These are phyloP conservation scores for Venturia canescens DNA, from an alignment of 1,140 invertebrate species.

Conservation along the genomic window DNA sequence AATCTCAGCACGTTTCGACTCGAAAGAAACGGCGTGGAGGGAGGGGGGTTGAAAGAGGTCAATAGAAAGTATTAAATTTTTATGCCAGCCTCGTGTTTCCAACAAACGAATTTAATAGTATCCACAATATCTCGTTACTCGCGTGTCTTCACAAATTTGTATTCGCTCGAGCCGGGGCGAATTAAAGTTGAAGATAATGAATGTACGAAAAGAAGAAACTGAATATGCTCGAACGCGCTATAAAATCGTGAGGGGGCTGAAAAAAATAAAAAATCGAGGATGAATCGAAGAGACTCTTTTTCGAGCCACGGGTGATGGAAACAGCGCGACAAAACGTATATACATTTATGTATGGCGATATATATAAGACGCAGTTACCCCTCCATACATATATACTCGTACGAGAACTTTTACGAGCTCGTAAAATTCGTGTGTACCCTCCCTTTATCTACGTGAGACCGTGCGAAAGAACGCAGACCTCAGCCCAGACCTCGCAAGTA, in stretches of 20 bases:
- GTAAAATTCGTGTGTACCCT: slow-evolving; percentile 60
- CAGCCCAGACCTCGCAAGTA: slow-evolving; percentile 20
- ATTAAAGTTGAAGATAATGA: slow-evolving; percentile 1
- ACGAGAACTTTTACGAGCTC: slow-evolving; percentile 62
- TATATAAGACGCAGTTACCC: background rate
- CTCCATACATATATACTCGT: background rate
- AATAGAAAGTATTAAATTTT: background rate
- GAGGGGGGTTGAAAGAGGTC: too few relatives aligned
- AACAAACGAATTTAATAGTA: too few relatives aligned
- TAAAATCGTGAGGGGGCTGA: background rate
- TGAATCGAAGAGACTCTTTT: background rate
- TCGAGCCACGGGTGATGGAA: background rate
- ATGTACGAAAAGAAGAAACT: slow-evolving; percentile 1
- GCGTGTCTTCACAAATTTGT: too few relatives aligned
- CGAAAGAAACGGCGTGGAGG: too few relatives aligned
- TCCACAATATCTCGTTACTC: too few relatives aligned
- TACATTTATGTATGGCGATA: background rate
- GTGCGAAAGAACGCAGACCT: slow-evolving; percentile 35
- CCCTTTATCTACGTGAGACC: slow-evolving; percentile 64
- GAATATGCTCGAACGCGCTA: background rate
- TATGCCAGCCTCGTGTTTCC: too few relatives aligned
- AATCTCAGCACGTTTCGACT: too few relatives aligned
- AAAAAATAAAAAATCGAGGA: slow-evolving; percentile 1
- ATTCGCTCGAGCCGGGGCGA: too few relatives aligned
- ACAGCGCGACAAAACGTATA: background rate